These are phyloP conservation scores for Mnemiopsis leidyi DNA, from an alignment of 37 sponge, comb jelly and placozoan genomes.

Conservation along the genomic window DNA sequence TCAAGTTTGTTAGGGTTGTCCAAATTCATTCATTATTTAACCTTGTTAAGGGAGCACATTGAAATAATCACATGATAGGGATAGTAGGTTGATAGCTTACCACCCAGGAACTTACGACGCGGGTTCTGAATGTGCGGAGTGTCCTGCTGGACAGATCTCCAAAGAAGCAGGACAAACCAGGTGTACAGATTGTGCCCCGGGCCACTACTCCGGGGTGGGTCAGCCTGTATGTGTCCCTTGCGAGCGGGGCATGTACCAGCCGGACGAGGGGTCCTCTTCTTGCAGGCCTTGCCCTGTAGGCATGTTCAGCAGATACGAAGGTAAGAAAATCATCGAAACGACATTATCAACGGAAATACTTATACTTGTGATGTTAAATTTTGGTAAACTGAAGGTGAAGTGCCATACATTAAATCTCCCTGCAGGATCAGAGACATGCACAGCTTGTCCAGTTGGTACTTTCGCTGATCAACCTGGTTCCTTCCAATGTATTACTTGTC, in stretches of 20 bases:
- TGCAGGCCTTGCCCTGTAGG: neutral
- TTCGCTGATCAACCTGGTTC: neutral
- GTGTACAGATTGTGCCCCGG: neutral
- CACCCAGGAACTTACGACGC: neutral
- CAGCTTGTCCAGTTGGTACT: neutral
- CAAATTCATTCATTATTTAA: too few species aligned
- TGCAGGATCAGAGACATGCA: neutral
- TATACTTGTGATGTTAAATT: neutral
- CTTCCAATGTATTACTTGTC: neutral
- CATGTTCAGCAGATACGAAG: neutral
- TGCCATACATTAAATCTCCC: neutral
- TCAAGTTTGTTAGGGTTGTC: too few species aligned
- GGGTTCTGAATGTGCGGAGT: neutral
- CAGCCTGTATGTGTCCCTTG: neutral
- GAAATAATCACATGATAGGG: too few species aligned
- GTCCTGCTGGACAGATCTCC: neutral
- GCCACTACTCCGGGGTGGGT: neutral
- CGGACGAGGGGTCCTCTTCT: neutral
- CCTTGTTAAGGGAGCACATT: too few species aligned
- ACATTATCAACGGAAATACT: neutral
- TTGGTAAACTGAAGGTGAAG: neutral
- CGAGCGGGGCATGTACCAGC: neutral
- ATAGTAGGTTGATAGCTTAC: neutral
- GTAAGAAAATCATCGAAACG: slow-evolving; percentile 18
- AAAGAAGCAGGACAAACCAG: neutral